phyloP scores from a whole-genome alignment of 2,113 vertebrate species.

The Tinamus guttatus region DNA sequence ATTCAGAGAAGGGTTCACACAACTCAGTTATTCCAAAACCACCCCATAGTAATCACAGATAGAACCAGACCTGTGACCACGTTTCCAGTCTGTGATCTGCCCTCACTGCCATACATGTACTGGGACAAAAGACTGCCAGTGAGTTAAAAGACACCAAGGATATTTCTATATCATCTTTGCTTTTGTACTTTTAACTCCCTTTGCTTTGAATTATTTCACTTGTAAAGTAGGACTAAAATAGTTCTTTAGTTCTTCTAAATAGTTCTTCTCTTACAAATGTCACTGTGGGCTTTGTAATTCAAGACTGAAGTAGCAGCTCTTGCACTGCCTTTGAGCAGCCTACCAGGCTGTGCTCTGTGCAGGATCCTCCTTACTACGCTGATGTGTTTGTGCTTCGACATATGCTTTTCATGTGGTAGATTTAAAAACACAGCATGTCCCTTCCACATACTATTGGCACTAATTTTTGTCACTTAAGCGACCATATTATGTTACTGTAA shows the following conservation, averaged over 20 bases:
- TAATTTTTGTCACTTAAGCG: background rate
- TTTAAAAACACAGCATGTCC: slow-evolving; percentile 39
- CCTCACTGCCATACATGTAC: background rate
- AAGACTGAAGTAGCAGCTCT: background rate
- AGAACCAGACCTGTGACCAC: background rate
- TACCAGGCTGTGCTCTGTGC: background rate
- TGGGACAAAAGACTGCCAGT: background rate
- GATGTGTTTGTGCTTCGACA: slow-evolving; percentile 46
- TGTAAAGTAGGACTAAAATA: slow-evolving; percentile 6
- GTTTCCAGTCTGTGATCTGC: background rate
- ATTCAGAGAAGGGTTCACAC: background rate
- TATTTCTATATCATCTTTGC: background rate
- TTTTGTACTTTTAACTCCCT: background rate
- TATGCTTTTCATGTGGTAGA: slow-evolving; percentile 28
- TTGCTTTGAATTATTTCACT: background rate
- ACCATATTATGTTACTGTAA: background rate
- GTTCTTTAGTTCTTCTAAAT: background rate
- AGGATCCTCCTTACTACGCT: background rate
- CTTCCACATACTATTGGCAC: background rate
- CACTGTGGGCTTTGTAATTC: slow-evolving; percentile 21
- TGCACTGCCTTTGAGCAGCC: background rate
- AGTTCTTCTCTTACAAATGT: background rate
- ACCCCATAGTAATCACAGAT: background rate
- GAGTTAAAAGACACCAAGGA: background rate
- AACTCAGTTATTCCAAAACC: background rate